Conservation (phyloP, 2,888 invertebrate species). For the Cerceris rybyensis region DNA sequence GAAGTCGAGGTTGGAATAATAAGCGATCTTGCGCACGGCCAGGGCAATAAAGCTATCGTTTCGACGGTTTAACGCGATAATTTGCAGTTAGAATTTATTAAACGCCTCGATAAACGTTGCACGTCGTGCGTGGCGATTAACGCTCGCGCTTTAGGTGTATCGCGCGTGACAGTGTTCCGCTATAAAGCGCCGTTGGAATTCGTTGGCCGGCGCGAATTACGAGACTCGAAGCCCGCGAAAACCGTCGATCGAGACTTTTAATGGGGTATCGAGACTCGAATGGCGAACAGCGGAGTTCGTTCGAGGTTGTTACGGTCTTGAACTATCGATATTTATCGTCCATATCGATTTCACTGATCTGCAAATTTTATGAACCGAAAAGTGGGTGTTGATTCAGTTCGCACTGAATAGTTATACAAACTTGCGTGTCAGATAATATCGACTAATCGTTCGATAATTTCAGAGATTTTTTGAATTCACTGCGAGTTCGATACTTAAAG, state of each 20-base stretch:
- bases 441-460: too few relatives aligned
- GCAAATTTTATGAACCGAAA: too few relatives aligned
- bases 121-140: conserved; percentile 53
- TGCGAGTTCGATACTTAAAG: too few relatives aligned
- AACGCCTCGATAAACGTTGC: conserved; percentile 47
- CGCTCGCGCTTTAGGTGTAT: conserved; percentile 40
- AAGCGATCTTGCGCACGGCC: conserved; percentile 32
- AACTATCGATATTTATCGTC: too few relatives aligned
- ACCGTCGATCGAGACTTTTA: conserved; percentile 3
- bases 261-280: too few relatives aligned
- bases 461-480: too few relatives aligned
- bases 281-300: too few relatives aligned
- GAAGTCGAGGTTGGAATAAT: conserved; percentile 34
- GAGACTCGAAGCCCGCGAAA: conserved; percentile 40
- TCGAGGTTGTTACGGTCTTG: too few relatives aligned
- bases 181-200: conserved; percentile 37
- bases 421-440: too few relatives aligned
- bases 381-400: too few relatives aligned
- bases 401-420: too few relatives aligned
- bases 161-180: conserved; percentile 55
- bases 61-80: conserved; percentile 37
- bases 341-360: too few relatives aligned
- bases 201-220: conserved; percentile 42
- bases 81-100: conserved; percentile 20
- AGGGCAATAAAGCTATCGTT: conserved; percentile 18